Evolutionary conservation across 2,888 invertebrate species (phyloP).

Genomic region (Didymodactylos carnosus): DNA sequence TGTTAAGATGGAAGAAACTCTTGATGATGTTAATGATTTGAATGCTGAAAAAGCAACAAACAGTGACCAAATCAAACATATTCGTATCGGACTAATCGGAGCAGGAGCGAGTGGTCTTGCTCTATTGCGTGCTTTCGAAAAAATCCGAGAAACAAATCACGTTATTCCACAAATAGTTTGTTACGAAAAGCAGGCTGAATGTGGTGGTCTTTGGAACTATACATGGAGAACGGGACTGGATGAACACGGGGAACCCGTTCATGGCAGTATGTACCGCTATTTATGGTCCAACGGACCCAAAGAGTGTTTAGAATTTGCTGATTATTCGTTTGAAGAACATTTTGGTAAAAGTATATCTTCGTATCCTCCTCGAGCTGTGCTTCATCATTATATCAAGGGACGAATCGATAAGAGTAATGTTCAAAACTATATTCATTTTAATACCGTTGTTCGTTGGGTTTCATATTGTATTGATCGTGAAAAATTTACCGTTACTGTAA

Average conservation of each 20-base stretch:
- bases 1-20: no score
- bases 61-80: no score
- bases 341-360: constrained; percentile 10
- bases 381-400: neutral
- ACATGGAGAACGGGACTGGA: constrained; percentile 14
- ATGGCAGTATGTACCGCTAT: constrained; percentile 14
- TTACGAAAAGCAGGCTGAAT: constrained; percentile 8
- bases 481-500: neutral
- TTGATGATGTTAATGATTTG: no score
- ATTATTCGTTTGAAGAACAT: constrained; percentile 13
- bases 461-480: neutral
- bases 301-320: constrained; percentile 14
- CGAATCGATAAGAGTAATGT: neutral
- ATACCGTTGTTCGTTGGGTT: neutral
- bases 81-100: constrained; percentile 13
- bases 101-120: neutral
- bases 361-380: constrained; percentile 13
- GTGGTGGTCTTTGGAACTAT: constrained; percentile 15
- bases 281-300: constrained; percentile 16
- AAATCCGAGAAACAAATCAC: neutral
- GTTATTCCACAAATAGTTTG: neutral
- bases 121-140: neutral
- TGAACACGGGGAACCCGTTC: constrained; percentile 10
- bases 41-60: no score
- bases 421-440: neutral